Conservation (phyloP, 2,113 vertebrate species). For the Caranx melampygus region DNA sequence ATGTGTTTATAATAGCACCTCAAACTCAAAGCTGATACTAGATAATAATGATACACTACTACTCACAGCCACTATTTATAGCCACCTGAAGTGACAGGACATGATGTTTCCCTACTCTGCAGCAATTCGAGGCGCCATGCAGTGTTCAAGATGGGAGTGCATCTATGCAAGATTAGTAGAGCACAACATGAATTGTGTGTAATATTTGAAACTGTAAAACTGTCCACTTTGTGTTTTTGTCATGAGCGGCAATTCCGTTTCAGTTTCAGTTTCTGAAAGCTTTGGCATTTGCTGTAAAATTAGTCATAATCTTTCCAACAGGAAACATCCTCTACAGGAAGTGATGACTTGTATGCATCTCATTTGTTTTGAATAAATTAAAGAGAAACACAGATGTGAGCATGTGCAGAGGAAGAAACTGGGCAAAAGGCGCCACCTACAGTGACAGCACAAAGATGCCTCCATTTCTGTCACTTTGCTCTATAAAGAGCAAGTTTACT, state of each 20-base stretch:
- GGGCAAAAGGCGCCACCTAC: background rate
- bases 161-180: constrained; percentile 1
- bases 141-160: constrained; percentile 27
- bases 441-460: too few relatives aligned
- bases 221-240: background rate
- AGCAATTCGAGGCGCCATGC: constrained; percentile 21
- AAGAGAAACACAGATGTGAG: background rate
- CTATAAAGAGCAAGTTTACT: too few relatives aligned
- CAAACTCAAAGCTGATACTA: too few relatives aligned
- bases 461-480: too few relatives aligned
- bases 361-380: constrained; percentile 17
- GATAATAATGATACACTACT: too few relatives aligned
- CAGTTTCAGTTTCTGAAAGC: background rate
- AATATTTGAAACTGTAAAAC: constrained; percentile 1
- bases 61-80: constrained; percentile 46
- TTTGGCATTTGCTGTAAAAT: background rate
- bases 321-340: constrained; percentile 29
- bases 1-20: too few relatives aligned
- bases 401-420: background rate
- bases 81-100: constrained; percentile 54
- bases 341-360: constrained; percentile 12
- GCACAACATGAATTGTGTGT: background rate
- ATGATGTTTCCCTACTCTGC: constrained; percentile 33
- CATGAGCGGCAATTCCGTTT: background rate
- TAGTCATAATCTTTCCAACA: background rate